phyloP scores from a whole-genome alignment of 2,113 vertebrate species.

The Clarias gariepinus region DNA sequence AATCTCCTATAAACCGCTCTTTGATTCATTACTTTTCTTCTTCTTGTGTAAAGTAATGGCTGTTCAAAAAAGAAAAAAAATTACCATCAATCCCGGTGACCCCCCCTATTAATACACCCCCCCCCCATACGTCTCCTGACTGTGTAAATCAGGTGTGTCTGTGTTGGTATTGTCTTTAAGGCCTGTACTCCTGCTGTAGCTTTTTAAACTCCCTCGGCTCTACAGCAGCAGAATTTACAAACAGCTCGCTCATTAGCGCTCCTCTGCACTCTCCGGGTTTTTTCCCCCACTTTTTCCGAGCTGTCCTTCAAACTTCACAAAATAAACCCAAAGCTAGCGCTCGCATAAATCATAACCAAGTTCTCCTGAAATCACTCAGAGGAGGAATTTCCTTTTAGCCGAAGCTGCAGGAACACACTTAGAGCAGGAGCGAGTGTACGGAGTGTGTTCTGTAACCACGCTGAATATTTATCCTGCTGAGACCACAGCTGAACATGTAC shows the following conservation, averaged over 20 bases:
- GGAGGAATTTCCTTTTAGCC: background rate
- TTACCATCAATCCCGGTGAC: background rate
- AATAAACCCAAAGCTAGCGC: background rate
- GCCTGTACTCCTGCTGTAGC: background rate
- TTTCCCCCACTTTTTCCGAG: background rate
- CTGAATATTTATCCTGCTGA: background rate
- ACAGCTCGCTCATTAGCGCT: background rate
- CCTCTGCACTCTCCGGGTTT: background rate
- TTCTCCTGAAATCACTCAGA: background rate
- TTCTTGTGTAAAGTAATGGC: background rate
- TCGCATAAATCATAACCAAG: background rate
- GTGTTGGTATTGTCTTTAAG: background rate
- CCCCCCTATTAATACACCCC: too few relatives aligned
- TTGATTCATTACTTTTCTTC: background rate
- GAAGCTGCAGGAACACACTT: background rate
- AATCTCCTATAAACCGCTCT: background rate
- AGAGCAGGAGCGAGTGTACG: background rate
- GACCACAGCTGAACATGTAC: background rate
- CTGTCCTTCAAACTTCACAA: background rate
- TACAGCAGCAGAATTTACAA: background rate
- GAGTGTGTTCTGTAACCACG: background rate
- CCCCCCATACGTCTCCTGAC: background rate
- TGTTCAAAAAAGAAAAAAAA: background rate
- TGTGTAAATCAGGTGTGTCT: background rate
- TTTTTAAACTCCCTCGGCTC: background rate